phyloP scores from a whole-genome alignment of 1,140 invertebrate species.

The Drosophila sp. region DNA sequence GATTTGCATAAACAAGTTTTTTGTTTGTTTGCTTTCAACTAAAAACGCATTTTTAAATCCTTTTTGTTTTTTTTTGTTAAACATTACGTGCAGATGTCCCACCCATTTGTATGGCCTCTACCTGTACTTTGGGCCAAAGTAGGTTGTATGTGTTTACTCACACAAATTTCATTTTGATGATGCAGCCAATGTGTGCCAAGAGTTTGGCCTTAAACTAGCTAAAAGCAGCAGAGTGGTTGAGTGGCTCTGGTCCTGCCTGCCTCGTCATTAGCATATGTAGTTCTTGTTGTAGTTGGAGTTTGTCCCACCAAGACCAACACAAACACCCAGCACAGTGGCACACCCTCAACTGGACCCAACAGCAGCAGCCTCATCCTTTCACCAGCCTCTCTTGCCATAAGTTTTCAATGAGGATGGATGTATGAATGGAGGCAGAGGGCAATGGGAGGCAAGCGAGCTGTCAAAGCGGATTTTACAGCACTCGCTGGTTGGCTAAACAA shows the following conservation, averaged over 20 bases:
- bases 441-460: constrained; percentile 59
- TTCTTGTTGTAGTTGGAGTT: constrained; percentile 47
- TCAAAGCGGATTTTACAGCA: constrained; percentile 80
- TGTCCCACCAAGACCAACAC: constrained; percentile 65
- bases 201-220: constrained; percentile 74
- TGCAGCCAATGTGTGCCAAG: constrained; percentile 60
- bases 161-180: constrained; percentile 80
- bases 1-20: constrained; percentile 13
- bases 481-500: constrained; percentile 73
- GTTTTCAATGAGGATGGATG: constrained; percentile 34
- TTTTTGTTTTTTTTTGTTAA: constrained; percentile 37
- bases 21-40: constrained; percentile 31
- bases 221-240: constrained; percentile 63
- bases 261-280: constrained; percentile 77
- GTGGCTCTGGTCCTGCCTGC: constrained; percentile 9
- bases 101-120: constrained; percentile 46
- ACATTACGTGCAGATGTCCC: constrained; percentile 62
- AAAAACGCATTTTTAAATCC: constrained; percentile 69
- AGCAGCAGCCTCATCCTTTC: constrained; percentile 26
- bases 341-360: constrained; percentile 5
- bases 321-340: constrained; percentile 3
- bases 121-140: constrained; percentile 26
- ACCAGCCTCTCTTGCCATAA: constrained; percentile 26
- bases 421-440: background rate
- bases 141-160: constrained; percentile 51